These are phyloP conservation scores for Blastobasis adustella DNA, from an alignment of 2,888 invertebrate species.

Conservation along the genomic window DNA sequence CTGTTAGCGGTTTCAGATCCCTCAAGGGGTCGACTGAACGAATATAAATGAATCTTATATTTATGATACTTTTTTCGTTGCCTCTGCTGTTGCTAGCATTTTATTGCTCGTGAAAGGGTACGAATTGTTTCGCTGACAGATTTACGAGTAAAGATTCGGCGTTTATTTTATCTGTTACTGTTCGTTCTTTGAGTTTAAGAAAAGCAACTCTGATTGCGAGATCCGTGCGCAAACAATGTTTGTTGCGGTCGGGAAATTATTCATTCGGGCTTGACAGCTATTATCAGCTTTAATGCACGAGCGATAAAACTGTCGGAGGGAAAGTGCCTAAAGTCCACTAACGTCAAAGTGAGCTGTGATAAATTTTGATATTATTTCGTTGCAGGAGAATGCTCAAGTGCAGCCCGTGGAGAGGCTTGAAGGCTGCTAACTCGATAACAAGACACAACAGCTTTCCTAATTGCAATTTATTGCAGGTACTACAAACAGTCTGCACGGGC, in stretches of 20 bases:
- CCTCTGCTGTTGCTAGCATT: constrained; percentile 65
- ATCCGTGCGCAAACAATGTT: constrained; percentile 29
- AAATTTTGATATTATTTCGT: constrained; percentile 46
- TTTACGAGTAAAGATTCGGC: constrained; percentile 70
- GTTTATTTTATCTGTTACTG: constrained; percentile 65
- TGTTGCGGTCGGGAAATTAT: constrained; percentile 1
- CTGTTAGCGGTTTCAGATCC: constrained; percentile 42
- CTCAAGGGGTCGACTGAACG: constrained; percentile 59
- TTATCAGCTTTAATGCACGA: no score
- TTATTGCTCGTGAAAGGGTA: constrained; percentile 74
- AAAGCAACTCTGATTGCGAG: constrained; percentile 37
- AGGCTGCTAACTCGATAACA: constrained; percentile 72
- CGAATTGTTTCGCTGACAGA: constrained; percentile 73
- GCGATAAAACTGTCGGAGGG: no score
- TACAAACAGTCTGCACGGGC: constrained; percentile 55
- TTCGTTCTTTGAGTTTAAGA: constrained; percentile 37
- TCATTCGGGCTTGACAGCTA: no score
- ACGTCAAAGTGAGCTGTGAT: neutral
- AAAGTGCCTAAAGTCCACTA: no score
- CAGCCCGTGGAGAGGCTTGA: constrained; percentile 51
- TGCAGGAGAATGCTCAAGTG: constrained; percentile 30
- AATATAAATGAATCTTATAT: constrained; percentile 75
- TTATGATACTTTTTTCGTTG: constrained; percentile 70
- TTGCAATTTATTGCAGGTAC: constrained; percentile 75
- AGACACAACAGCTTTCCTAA: constrained; percentile 72